phyloP scores from a whole-genome alignment of 2,113 vertebrate genomes.

The Rattus norvegicus region DNA sequence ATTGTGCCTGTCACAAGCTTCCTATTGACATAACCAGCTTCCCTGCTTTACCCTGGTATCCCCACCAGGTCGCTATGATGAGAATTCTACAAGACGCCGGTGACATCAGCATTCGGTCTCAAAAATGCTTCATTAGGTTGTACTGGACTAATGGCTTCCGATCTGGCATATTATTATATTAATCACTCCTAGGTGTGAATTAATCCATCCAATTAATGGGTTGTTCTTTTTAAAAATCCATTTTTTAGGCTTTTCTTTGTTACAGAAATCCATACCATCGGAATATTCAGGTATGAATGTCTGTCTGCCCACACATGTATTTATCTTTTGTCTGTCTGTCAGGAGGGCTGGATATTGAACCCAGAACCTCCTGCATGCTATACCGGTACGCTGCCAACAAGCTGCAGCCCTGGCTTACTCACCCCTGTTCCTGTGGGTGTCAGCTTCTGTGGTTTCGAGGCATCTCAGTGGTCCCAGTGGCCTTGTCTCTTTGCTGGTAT shows the following conservation, averaged over 20 bases:
- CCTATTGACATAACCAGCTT: not conserved
- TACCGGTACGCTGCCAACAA: no score
- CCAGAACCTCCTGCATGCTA: not conserved
- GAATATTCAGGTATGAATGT: fast-evolving
- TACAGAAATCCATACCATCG: not conserved
- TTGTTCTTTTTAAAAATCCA: not conserved
- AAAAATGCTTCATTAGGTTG: not conserved
- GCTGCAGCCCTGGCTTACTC: not conserved
- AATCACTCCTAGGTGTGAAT: not conserved
- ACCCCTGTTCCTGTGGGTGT: not conserved
- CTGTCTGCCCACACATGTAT: not conserved
- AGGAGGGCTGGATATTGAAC: not conserved
- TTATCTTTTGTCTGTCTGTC: not conserved
- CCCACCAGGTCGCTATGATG: not conserved
- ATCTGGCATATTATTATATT: not conserved
- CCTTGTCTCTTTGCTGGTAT: not conserved
- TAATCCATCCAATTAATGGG: not conserved
- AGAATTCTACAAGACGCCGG: fast-evolving
- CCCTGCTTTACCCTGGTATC: not conserved
- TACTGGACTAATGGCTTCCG: not conserved
- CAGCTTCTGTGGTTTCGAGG: not conserved
- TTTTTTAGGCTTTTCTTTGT: not conserved
- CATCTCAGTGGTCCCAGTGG: not conserved
- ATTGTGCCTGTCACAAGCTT: not conserved
- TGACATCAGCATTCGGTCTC: not conserved